Percentiles rank a stretch among this genome's conserved stretches.
Conservation (phyloP, 2,888 invertebrate species). For the Candidula unifasciata region DNA sequence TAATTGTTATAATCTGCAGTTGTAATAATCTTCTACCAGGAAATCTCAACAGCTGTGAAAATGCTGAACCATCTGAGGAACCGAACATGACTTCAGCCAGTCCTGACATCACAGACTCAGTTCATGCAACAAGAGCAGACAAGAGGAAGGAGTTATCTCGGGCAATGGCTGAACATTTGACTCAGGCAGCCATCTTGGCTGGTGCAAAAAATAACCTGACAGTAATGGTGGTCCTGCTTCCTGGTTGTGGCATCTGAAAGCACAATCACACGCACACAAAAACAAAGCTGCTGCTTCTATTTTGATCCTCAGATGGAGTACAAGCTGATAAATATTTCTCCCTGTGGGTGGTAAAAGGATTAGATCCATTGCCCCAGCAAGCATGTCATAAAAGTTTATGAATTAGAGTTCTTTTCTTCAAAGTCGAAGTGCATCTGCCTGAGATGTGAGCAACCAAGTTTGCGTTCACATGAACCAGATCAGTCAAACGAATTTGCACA, state of each 20-base stretch:
- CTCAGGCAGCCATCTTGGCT: slow-evolving; percentile 75
- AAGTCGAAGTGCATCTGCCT: no score
- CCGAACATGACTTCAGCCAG: slow-evolving; percentile 61
- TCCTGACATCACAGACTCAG: slow-evolving; percentile 61
- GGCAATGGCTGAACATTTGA: slow-evolving; percentile 72
- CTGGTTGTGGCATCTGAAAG: slow-evolving; percentile 68
- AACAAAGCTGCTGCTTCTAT: no score
- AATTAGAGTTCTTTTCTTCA: no score
- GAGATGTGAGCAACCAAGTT: no score
- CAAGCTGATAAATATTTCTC: no score
- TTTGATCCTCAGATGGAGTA: no score
- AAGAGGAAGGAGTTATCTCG: slow-evolving; percentile 68
- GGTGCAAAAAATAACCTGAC: slow-evolving; percentile 75
- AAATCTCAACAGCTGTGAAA: background rate
- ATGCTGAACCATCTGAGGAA: slow-evolving; percentile 65
- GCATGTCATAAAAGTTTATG: no score
- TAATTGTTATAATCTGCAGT: background rate
- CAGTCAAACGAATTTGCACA: no score
- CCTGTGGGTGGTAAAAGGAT: no score
- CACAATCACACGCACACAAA: no score
- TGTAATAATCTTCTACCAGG: background rate
- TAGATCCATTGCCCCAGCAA: no score
- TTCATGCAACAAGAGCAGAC: slow-evolving; percentile 62
- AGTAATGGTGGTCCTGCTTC: slow-evolving; percentile 72
- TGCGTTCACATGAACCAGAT: no score